Conservation (phyloP, 2,113 vertebrate genomes). For the Polypterus senegalus region DNA sequence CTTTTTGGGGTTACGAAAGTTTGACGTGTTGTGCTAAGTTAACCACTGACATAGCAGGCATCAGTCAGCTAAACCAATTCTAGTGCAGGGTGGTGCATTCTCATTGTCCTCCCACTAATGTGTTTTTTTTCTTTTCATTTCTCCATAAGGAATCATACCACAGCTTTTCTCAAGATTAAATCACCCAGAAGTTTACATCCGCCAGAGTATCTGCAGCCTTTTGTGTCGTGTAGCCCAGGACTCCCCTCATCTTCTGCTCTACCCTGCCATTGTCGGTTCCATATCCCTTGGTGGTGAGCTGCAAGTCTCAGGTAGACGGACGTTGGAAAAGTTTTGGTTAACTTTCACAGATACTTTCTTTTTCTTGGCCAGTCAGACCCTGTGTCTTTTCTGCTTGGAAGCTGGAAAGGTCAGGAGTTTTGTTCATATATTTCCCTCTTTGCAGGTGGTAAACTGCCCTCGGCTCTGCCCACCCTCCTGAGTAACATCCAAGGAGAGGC, state of each 20-base stretch:
- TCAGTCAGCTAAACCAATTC: no score
- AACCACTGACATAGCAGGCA: no score
- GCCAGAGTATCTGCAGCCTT: conserved; percentile 93
- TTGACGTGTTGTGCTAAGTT: no score
- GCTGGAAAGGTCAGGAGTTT: neutral
- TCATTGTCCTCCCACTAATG: neutral
- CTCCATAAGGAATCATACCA: conserved; percentile 78
- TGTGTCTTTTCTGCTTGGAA: neutral
- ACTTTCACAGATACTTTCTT: no score
- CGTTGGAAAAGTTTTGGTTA: no score
- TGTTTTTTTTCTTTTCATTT: neutral
- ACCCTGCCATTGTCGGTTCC: conserved; percentile 92
- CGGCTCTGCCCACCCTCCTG: conserved; percentile 81
- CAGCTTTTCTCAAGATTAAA: conserved; percentile 95
- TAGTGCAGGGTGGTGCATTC: no score
- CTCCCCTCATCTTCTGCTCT: conserved; percentile 88
- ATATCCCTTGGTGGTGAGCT: conserved; percentile 88
- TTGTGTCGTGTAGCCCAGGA: conserved; percentile 91
- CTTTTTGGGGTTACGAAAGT: no score
- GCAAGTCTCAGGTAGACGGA: conserved; percentile 67
- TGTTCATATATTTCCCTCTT: conserved; percentile 6
- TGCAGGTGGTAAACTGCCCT: conserved; percentile 76
- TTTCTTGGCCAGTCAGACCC: no score
- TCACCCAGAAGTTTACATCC: conserved; percentile 90
- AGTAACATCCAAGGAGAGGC: conserved; percentile 84